Base-by-base conservation (phyloP, 23 tunicate genomes). In the Phallusia fumigata region DNA sequence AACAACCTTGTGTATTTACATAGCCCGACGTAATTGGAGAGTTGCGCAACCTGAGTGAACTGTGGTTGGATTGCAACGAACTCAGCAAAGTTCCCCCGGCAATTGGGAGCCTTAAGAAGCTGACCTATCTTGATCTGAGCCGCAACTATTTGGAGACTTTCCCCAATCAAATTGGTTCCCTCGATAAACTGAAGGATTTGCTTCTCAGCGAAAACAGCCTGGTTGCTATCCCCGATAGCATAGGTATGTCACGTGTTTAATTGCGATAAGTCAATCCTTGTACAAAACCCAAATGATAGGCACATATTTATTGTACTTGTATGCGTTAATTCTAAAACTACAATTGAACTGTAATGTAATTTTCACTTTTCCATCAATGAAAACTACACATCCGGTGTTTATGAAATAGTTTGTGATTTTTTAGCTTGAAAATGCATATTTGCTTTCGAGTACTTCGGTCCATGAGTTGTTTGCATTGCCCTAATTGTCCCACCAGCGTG, bases 61-160 rank as follows among this genome's bases (percentile, higher is more conserved):
- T 94, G 81, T 94, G 98, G 98, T 51, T 94, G 88, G 98, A 94
- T 79, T 87, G 90, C 32, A 94, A 94, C 65, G 98, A 94, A 76
- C 83, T 94, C 79, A 80, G 83, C 80, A 79, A 79, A 52, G 88
- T 94, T 31, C 89, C 98, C 22, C 26, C 80, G 21, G 86, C 83
- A 3, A 74, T 94, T 32, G 93, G 93, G 31, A 79, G 85, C 30
- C 65, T 93, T 32, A 93, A 83, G 8, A 49, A 89, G 5, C 98
- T 94, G 36, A 91, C 84, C 13, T 94, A 94, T 72, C 81, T 94
- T 12, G 98, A 94, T 52, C 64, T 89, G 34, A 89, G 98, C 50
- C 64, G 91, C 53, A 94, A 94, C 74, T 89, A 85, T 69, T 65
- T 94, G 28, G 94, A 89, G 44, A 16, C 90, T 30, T 81, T 94